A percentile compares a stretch with the other conserved stretches of the same genome.
Evolutionary conservation across 2,113 vertebrate species (phyloP).

Genomic region (Rhabdomys dilectus): DNA sequence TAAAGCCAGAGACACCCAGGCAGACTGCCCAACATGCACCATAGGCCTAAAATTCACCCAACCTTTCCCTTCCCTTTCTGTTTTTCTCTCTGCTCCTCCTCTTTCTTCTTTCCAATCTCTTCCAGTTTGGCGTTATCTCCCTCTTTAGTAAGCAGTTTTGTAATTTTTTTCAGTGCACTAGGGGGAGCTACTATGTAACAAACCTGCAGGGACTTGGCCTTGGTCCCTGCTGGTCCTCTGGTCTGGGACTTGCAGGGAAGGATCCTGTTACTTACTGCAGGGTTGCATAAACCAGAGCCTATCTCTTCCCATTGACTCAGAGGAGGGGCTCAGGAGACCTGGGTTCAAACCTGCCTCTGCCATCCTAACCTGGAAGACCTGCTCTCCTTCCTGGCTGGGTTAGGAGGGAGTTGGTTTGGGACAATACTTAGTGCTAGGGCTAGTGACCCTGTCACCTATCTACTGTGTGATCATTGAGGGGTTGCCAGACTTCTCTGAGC

Average conservation of each 20-base stretch:
- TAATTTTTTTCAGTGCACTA: neutral
- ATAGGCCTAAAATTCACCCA: neutral
- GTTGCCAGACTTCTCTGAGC: neutral
- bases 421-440: rapidly evolving
- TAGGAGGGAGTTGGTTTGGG: neutral
- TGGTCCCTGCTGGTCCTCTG: rapidly evolving
- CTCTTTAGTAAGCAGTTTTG: neutral
- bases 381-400: too few relatives aligned
- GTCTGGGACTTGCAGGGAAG: neutral
- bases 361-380: neutral
- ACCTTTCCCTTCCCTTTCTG: neutral
- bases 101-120: neutral
- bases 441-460: rapidly evolving
- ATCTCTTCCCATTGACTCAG: rapidly evolving
- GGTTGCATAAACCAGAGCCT: rapidly evolving
- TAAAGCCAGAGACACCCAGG: neutral
- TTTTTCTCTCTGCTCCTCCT: neutral
- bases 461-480: neutral
- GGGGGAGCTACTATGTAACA: slow-evolving; percentile 54
- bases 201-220: neutral
- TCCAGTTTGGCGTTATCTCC: neutral
- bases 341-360: neutral
- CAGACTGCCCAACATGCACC: rapidly evolving
- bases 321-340: rapidly evolving
- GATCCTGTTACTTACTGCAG: neutral